These are phyloP conservation scores for Hylomyscus alleni DNA, from an alignment of 2,797 vertebrate genomes.

Conservation along the genomic window DNA sequence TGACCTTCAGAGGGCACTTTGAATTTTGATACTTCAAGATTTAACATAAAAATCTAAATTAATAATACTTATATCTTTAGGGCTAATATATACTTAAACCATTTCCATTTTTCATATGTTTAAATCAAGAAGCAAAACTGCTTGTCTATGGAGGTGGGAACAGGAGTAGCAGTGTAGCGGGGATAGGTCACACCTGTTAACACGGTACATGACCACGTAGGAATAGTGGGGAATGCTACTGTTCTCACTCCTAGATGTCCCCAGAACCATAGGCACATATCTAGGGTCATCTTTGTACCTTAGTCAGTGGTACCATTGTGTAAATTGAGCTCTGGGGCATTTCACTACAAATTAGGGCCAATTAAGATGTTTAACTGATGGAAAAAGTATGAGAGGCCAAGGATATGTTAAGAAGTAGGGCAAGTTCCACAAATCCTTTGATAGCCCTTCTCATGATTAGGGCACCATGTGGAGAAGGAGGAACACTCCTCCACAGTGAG, in stretches of 20 bases:
- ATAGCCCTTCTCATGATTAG: neutral
- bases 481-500: no score
- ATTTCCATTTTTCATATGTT: neutral
- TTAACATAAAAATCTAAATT: neutral
- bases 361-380: neutral
- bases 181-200: neutral
- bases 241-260: neutral
- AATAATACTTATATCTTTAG: neutral
- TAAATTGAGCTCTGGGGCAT: neutral
- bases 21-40: constrained; percentile 46
- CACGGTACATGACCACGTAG: accelerated
- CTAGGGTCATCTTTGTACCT: neutral
- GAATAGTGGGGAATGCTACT: neutral
- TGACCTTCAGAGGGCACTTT: neutral
- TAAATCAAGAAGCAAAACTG: neutral
- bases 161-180: neutral
- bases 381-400: constrained; percentile 34
- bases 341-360: neutral
- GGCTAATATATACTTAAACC: constrained; percentile 19
- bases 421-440: constrained; percentile 1
- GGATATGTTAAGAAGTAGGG: neutral
- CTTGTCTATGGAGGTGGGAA: neutral
- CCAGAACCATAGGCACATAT: neutral
- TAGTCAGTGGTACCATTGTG: neutral
- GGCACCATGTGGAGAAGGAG: neutral